These are phyloP conservation scores for Morpho helenor DNA, from an alignment of 2,888 invertebrate genomes.

Conservation along the genomic window DNA sequence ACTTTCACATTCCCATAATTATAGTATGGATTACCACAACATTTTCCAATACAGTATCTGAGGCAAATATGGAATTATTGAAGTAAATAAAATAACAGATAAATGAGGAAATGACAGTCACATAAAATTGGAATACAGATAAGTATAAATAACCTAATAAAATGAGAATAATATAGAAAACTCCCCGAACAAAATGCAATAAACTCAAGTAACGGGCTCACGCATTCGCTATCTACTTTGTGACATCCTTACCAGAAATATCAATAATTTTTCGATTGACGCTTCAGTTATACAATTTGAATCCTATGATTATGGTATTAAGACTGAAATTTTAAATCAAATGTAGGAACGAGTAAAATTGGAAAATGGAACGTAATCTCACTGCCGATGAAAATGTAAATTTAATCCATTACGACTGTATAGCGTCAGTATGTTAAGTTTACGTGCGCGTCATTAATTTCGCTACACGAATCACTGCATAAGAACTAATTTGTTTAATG, in stretches of 20 bases:
- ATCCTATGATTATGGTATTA: not conserved
- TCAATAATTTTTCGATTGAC: slow-evolving; percentile 15
- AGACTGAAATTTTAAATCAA: slow-evolving; percentile 5
- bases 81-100: too few relatives aligned
- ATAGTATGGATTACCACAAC: too few relatives aligned
- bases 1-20: too few relatives aligned
- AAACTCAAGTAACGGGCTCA: slow-evolving; percentile 15
- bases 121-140: too few relatives aligned
- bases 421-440: slow-evolving; percentile 16
- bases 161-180: slow-evolving; percentile 15
- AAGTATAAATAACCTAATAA: slow-evolving; percentile 4
- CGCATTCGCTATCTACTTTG: slow-evolving; percentile 16
- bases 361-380: slow-evolving; percentile 35
- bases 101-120: slow-evolving; percentile 1
- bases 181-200: slow-evolving; percentile 5
- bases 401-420: slow-evolving; percentile 34
- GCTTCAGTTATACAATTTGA: slow-evolving; percentile 4
- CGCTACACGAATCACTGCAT: not conserved
- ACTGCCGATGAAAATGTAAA: slow-evolving; percentile 31
- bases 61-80: too few relatives aligned
- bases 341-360: slow-evolving; percentile 26
- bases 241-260: slow-evolving; percentile 18
- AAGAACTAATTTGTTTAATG: not conserved
- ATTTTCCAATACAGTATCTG: too few relatives aligned
- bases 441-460: slow-evolving; percentile 19